A percentile compares a stretch with the other conserved stretches of the same genome.
phyloP scores from a whole-genome alignment of 2,888 invertebrate genomes.

The Parapristionchus giblindavisi region DNA sequence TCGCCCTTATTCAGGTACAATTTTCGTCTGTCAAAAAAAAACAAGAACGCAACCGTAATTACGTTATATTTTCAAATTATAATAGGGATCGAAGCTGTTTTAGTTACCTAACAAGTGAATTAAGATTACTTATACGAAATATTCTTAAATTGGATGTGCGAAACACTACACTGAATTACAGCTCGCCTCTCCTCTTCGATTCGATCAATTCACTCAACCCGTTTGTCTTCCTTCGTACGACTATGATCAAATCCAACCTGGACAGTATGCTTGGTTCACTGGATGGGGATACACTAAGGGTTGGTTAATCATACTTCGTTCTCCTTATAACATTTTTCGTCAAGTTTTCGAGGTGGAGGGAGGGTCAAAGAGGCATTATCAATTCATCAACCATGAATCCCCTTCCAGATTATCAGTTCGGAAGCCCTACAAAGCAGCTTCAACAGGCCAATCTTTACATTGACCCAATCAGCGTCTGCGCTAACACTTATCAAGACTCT shows the following conservation, averaged over 20 bases:
- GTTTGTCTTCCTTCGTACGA: conserved; percentile 15
- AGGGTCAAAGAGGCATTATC: too few species aligned
- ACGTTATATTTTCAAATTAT: too few species aligned
- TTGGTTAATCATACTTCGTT: too few species aligned
- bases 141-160: too few species aligned
- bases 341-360: too few species aligned
- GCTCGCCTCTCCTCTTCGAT: conserved; percentile 7
- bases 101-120: too few species aligned
- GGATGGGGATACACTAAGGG: conserved; percentile 28
- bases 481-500: conserved; percentile 15
- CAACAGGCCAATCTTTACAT: conserved; percentile 30
- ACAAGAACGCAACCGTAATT: too few species aligned
- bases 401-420: not conserved
- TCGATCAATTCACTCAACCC: conserved; percentile 20
- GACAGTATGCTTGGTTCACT: conserved; percentile 28
- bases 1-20: conserved; percentile 26
- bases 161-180: too few species aligned
- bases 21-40: too few species aligned
- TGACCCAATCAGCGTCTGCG: conserved; percentile 7
- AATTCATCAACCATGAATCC: too few species aligned
- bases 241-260: not conserved
- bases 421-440: conserved; percentile 27
- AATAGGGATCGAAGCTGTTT: too few species aligned
- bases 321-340: too few species aligned
- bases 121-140: not conserved